Evolutionary conservation across 2,888 invertebrate species (phyloP).

Genomic region (Nomada flava): DNA sequence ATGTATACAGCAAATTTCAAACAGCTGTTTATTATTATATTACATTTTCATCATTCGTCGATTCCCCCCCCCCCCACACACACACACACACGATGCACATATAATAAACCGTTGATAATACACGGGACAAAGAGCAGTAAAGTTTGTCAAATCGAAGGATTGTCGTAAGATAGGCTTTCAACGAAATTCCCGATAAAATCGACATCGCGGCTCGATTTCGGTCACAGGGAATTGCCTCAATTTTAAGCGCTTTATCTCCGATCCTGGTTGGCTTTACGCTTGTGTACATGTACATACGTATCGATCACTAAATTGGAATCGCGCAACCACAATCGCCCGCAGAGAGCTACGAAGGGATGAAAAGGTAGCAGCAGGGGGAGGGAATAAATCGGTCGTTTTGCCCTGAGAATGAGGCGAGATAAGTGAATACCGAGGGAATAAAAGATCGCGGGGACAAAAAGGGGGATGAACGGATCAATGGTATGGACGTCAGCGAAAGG

Average conservation of each 20-base stretch:
- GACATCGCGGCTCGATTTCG: not conserved
- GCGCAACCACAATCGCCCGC: not conserved
- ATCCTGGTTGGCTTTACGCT: not conserved
- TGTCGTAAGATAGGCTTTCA: not conserved
- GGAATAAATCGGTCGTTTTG: constrained; percentile 18
- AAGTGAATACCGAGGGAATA: constrained; percentile 43
- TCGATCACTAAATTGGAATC: constrained; percentile 9
- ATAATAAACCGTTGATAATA: too few species aligned
- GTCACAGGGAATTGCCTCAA: not conserved
- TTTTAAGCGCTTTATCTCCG: constrained; percentile 25
- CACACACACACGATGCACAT: too few species aligned
- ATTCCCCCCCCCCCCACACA: too few species aligned
- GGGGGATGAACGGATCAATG: constrained; percentile 33
- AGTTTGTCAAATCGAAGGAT: not conserved
- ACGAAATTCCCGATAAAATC: not conserved
- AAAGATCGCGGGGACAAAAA: constrained; percentile 10
- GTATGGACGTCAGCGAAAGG: not conserved
- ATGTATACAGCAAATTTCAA: too few species aligned
- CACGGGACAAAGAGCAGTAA: not conserved
- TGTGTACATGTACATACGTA: not conserved
- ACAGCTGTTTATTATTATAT: too few species aligned
- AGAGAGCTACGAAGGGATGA: not conserved
- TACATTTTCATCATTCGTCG: too few species aligned
- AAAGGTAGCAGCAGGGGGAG: not conserved
- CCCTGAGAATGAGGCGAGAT: constrained; percentile 23